Evolutionary conservation across 2,797 vertebrate species (phyloP), one percentile per base, ranked within the genome.

Genomic region (Acridotheres tristis): DNA sequence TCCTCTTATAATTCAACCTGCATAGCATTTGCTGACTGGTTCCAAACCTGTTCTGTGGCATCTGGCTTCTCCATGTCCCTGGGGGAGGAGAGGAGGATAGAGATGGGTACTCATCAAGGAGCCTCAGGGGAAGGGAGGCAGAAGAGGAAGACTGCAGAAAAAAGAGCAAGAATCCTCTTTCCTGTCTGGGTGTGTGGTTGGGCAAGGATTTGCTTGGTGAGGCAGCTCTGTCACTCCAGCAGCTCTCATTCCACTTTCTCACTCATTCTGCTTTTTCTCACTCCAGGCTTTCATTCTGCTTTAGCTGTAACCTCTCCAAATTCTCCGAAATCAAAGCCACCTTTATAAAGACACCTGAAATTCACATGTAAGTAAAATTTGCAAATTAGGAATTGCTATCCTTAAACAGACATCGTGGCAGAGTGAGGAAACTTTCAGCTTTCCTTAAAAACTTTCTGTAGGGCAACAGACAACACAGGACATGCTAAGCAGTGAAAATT

Each of bases 31-130:
- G 30, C 43, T 5, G 11, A 50, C 79, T 21, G n/a, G 14, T 83
- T 92, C 66, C 85, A 91, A 93, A 93, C 85, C 85, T 85, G 85
- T 74, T 90, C 72, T 38, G 57, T 61, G 74, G 67, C 86, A 82
- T 45, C 30, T 55, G 74, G 59, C 73, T 68, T 48, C 73, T 54
- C 83, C 73, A 65, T 17, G 53, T 57, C 21, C 42, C 72, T 66
- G 2, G 4, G 13, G 34, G 57, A 38, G 29, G 47, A 68, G 30
- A 77, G 23, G 10, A 69, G 13, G 21, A 57, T 3, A 26, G 47
- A 79, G 72, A 61, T 0, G 4, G 36, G 48, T 82, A 42, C 38
- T 50, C 29, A 53, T 6, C 4, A 6, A 42, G 14, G 18, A 79
- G 29, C 45, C 65, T 36, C 29, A 51, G 17, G 36, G 30, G 14